Evolutionary conservation across 2,797 vertebrate species (phyloP).

Genomic region (Brachyalestes nurse): DNA sequence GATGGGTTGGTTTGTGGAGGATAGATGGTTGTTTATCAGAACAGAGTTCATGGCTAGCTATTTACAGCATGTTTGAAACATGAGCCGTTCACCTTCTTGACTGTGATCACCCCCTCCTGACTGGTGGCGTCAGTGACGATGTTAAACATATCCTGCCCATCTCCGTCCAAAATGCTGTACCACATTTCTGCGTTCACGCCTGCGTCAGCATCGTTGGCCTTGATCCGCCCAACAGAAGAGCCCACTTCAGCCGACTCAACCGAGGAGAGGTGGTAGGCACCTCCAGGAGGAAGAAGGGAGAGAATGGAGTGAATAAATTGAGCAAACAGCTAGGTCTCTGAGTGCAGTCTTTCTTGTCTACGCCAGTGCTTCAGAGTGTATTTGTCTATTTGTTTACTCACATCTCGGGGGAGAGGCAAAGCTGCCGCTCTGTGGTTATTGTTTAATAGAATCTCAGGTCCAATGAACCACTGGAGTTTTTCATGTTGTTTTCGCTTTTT

Average conservation of each 20-base stretch:
- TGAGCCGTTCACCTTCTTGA: constrained; percentile 85
- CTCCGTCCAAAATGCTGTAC: constrained; percentile 87
- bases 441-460: constrained; percentile 62
- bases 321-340: constrained; percentile 46
- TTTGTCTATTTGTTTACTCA: constrained; percentile 58
- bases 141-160: constrained; percentile 88
- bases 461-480: constrained; percentile 52
- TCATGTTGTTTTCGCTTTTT: not conserved
- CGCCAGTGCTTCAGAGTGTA: constrained; percentile 17
- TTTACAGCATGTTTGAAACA: constrained; percentile 33
- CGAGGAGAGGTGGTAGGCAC: constrained; percentile 88
- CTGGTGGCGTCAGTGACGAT: constrained; percentile 91
- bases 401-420: constrained; percentile 44
- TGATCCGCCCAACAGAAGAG: constrained; percentile 89
- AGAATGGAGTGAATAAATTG: constrained; percentile 31
- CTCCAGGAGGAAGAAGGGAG: constrained; percentile 67
- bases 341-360: constrained; percentile 50
- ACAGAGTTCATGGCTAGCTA: not conserved
- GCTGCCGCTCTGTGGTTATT: constrained; percentile 52
- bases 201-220: constrained; percentile 90
- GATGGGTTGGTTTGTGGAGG: not conserved
- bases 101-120: constrained; percentile 92
- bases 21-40: not conserved
- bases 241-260: constrained; percentile 88
- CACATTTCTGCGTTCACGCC: constrained; percentile 91